Evolutionary conservation across 2,797 vertebrate species (phyloP).

Genomic region (Urocyon cinereoargenteus): DNA sequence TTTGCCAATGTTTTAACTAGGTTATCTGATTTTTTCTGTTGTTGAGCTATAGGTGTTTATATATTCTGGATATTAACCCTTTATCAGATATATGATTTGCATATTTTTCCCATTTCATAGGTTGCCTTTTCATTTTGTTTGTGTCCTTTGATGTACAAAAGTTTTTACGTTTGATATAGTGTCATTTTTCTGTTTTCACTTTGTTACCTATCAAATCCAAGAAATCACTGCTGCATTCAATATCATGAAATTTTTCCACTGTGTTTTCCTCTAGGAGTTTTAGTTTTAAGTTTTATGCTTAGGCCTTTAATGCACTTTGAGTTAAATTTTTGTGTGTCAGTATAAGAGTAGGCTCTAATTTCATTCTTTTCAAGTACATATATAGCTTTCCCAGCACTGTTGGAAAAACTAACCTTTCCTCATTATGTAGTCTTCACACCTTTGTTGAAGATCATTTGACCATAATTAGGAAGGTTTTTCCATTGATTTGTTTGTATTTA

Average conservation of each 20-base stretch:
- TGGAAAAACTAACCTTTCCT: neutral
- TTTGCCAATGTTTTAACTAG: neutral
- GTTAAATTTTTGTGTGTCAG: slow-evolving; percentile 23
- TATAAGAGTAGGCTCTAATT: neutral
- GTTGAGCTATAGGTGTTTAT: neutral
- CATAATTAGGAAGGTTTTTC: neutral
- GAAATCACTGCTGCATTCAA: neutral
- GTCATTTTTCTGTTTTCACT: neutral
- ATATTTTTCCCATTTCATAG: neutral
- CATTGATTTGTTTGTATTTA: neutral
- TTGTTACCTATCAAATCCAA: neutral
- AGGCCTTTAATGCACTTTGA: neutral
- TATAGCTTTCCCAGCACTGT: neutral
- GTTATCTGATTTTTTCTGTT: slow-evolving; percentile 13
- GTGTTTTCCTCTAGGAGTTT: slow-evolving; percentile 25
- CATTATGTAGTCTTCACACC: neutral
- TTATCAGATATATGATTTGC: neutral
- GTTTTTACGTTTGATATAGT: neutral
- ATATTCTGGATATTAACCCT: neutral
- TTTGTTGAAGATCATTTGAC: neutral
- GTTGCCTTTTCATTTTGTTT: neutral
- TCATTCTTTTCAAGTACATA: neutral
- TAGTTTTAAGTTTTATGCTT: slow-evolving; percentile 4
- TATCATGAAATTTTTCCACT: neutral
- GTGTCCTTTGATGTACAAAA: neutral